Conservation (phyloP, 2,888 invertebrate species). For the Oligia strigilis region DNA sequence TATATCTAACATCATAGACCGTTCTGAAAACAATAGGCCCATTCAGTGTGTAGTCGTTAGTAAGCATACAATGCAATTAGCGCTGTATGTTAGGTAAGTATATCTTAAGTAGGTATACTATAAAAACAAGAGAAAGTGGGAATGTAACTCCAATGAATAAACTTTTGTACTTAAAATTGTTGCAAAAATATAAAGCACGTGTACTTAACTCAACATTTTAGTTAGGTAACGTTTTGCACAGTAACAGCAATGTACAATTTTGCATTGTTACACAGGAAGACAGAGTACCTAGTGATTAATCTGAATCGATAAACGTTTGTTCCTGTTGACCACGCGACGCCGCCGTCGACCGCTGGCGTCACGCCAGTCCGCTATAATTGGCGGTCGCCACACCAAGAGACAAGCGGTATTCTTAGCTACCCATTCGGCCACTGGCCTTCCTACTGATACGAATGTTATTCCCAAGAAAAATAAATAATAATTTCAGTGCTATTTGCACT, state of each 20-base stretch:
- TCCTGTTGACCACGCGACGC: slow-evolving; percentile 82
- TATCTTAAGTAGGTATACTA: slow-evolving; percentile 13
- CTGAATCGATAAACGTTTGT: slow-evolving; percentile 82
- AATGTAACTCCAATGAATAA: slow-evolving; percentile 3
- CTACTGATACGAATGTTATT: slow-evolving; percentile 77
- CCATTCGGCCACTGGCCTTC: slow-evolving; percentile 89
- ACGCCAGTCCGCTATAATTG: slow-evolving; percentile 97
- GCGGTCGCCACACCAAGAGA: slow-evolving; percentile 92
- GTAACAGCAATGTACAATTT: slow-evolving; percentile 12
- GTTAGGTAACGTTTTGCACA: background rate
- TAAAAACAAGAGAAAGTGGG: slow-evolving; percentile 44
- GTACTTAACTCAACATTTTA: background rate
- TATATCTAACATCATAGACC: slow-evolving; percentile 37
- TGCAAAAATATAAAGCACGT: slow-evolving; percentile 2
- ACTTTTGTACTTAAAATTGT: slow-evolving; percentile 3
- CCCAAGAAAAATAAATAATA: slow-evolving; percentile 79
- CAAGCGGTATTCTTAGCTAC: slow-evolving; percentile 93
- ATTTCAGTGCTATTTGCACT: slow-evolving; percentile 83
- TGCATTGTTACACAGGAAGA: slow-evolving; percentile 60
- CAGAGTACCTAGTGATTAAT: slow-evolving; percentile 82
- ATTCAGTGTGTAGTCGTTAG: slow-evolving; percentile 40
- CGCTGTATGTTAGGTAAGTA: slow-evolving; percentile 25
- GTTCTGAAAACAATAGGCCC: slow-evolving; percentile 61
- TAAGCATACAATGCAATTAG: slow-evolving; percentile 54
- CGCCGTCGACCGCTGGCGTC: slow-evolving; percentile 91